Evolutionary conservation across 2,888 invertebrate genomes (phyloP).

Genomic region (Eupeodes luniger): DNA sequence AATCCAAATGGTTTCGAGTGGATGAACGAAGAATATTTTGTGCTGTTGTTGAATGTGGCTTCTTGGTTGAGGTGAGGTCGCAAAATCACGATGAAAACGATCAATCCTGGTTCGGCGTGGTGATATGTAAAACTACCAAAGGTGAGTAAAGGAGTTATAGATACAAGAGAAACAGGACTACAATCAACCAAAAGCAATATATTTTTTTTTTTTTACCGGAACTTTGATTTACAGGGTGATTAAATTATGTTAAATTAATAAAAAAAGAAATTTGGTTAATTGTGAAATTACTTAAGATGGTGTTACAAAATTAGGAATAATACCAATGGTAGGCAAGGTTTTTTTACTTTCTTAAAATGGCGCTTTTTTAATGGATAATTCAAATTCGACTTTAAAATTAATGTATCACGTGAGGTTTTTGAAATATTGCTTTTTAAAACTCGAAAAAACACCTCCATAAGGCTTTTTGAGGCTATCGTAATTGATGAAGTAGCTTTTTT

Average conservation of each 20-base stretch:
- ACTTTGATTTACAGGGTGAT: slow-evolving; percentile 20
- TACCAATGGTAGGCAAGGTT: too few relatives aligned
- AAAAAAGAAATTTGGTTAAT: too few relatives aligned
- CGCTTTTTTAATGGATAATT: too few relatives aligned
- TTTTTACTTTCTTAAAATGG: too few relatives aligned
- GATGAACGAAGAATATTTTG: slow-evolving; percentile 89
- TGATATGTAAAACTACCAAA: slow-evolving; percentile 89
- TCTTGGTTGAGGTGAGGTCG: slow-evolving; percentile 88
- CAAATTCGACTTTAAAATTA: too few relatives aligned
- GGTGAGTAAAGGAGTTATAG: slow-evolving; percentile 83
- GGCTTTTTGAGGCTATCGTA: too few relatives aligned
- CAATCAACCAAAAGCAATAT: not conserved
- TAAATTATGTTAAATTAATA: not conserved
- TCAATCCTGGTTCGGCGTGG: slow-evolving; percentile 87
- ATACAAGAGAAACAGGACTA: not conserved
- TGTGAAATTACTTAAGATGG: too few relatives aligned
- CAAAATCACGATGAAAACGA: slow-evolving; percentile 82
- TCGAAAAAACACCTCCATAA: too few relatives aligned
- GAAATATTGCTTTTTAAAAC: too few relatives aligned
- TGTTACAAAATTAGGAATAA: too few relatives aligned
- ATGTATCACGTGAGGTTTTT: too few relatives aligned
- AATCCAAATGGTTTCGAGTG: slow-evolving; percentile 90
- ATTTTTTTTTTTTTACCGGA: slow-evolving; percentile 1
- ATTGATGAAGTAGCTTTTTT: too few relatives aligned
- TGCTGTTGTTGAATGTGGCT: slow-evolving; percentile 89